phyloP scores from a whole-genome alignment of 2,888 invertebrate genomes.

The Augiades crinisus region DNA sequence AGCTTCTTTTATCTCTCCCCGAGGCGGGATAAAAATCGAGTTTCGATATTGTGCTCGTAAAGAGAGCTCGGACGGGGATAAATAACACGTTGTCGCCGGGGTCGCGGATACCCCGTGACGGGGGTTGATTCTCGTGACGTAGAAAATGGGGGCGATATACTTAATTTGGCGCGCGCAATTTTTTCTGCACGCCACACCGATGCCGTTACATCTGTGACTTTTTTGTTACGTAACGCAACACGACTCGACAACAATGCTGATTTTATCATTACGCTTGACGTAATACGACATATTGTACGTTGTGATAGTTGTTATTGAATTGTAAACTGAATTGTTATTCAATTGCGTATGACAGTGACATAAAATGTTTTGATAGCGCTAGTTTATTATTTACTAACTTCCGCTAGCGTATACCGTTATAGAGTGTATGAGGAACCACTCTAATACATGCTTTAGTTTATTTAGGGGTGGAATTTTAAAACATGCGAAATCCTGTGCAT shows the following conservation, averaged over 20 bases:
- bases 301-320: background rate
- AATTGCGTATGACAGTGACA: background rate
- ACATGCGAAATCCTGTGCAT: too few species aligned
- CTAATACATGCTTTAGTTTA: too few species aligned
- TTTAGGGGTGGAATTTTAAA: too few species aligned
- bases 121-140: slow-evolving; percentile 31
- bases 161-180: slow-evolving; percentile 13
- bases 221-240: background rate
- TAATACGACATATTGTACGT: background rate
- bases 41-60: slow-evolving; percentile 66
- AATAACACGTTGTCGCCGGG: slow-evolving; percentile 57
- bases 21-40: slow-evolving; percentile 60
- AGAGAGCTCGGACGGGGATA: slow-evolving; percentile 60
- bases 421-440: background rate
- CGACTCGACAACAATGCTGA: background rate
- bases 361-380: background rate
- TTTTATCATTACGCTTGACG: background rate
- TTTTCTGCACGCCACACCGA: background rate
- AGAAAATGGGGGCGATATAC: slow-evolving; percentile 18
- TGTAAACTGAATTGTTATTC: background rate
- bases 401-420: too few species aligned
- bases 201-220: background rate
- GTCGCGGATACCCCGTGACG: slow-evolving; percentile 34
- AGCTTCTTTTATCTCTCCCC: slow-evolving; percentile 57
- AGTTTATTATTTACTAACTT: too few species aligned